A percentile compares a stretch with the other conserved stretches of the same genome.
These are phyloP conservation scores for Cyrtonyx montezumae DNA, from an alignment of 2,113 vertebrate genomes.

Conservation along the genomic window DNA sequence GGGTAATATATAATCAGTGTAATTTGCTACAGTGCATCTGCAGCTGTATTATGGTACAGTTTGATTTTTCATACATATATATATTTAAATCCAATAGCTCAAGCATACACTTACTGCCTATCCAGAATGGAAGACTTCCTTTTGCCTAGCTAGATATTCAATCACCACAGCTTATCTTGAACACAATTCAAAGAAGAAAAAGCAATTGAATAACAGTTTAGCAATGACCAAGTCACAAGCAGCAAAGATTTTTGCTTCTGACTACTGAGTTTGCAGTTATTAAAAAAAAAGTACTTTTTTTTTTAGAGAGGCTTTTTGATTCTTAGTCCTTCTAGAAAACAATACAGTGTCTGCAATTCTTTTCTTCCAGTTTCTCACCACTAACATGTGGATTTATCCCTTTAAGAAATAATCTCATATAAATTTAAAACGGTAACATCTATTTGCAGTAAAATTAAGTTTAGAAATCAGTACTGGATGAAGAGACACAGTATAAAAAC, in stretches of 20 bases:
- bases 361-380: background rate
- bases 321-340: slow-evolving; percentile 44
- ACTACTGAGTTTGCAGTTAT: slow-evolving; percentile 43
- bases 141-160: background rate
- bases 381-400: slow-evolving; percentile 13
- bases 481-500: slow-evolving; percentile 65
- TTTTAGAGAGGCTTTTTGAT: slow-evolving; percentile 34
- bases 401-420: slow-evolving; percentile 21
- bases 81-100: background rate
- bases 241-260: background rate
- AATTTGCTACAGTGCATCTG: background rate
- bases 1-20: background rate
- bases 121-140: background rate
- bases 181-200: background rate
- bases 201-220: background rate
- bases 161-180: background rate
- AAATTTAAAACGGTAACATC: slow-evolving; percentile 50
- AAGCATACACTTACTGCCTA: background rate
- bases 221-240: background rate
- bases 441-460: slow-evolving; percentile 49
- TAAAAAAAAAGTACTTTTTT: background rate
- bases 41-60: background rate
- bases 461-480: slow-evolving; percentile 70
- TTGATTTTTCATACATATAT: too few relatives aligned
- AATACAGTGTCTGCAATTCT: background rate